phyloP scores from a whole-genome alignment of 2,113 vertebrate genomes.

The Pachycephala philippinensis region DNA sequence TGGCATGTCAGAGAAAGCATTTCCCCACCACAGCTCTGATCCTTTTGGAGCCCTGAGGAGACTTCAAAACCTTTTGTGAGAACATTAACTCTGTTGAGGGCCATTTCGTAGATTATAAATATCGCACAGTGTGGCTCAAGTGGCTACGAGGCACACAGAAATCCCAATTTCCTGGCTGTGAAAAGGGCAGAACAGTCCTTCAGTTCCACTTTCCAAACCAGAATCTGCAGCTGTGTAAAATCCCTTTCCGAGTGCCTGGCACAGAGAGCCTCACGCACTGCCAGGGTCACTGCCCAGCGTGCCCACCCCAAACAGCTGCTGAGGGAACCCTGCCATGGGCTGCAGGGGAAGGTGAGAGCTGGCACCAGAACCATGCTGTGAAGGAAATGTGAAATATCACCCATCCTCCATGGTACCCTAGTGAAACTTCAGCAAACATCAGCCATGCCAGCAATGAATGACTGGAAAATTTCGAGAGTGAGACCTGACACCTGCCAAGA shows the following conservation, averaged over 20 bases:
- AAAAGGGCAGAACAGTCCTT: not conserved
- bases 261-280: not conserved
- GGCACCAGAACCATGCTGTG: not conserved
- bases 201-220: not conserved
- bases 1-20: not conserved
- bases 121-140: not conserved
- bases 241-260: not conserved
- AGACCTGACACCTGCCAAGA: not conserved
- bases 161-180: not conserved
- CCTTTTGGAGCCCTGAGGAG: not conserved
- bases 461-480: not conserved
- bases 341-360: not conserved
- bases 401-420: not conserved
- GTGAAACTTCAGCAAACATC: not conserved
- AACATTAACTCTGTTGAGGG: not conserved
- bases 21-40: not conserved
- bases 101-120: not conserved
- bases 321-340: not conserved
- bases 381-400: not conserved
- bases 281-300: not conserved
- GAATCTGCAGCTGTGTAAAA: not conserved
- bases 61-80: not conserved
- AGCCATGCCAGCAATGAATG: not conserved
- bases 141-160: fast-evolving
- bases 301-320: not conserved